Base-by-base conservation (phyloP, 2,888 invertebrate species). In the Sinelater perroti region DNA sequence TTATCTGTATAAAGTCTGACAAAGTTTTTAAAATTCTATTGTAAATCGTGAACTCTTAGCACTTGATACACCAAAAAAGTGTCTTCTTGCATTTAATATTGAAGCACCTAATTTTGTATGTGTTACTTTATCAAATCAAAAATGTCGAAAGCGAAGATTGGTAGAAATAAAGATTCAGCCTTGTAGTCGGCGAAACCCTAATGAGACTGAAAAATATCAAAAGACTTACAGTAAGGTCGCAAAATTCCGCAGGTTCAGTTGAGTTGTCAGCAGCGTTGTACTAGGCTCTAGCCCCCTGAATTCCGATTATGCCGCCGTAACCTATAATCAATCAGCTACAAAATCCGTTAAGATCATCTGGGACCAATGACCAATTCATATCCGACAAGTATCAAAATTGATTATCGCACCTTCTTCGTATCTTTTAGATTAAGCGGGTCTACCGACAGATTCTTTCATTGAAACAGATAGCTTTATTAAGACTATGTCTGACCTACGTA, bases 321-420 rank as follows among this genome's bases (percentile, higher is more conserved):
- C 67, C 67, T 60, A 63, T 44, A 64, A 49, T 42, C 49, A 66
- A 64, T 58, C 56, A 62, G 57, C 65, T 56, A 64, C 54, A 57
- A 66, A 62, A 67, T 67, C 66, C 66, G 69, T 70, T 70, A 65
- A 63, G 66, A 70, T 72, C 69, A 63, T 75, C 78, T 75, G 78
- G 78, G 78, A 79, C 78, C 78, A 79, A 78, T 73, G 67, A 61
- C 64, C 63, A 72, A 72, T 73, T 75, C 78, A 79, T 79, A 79
- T 79, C 78, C 75, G 74, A 65, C 62, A 68, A 57, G 63, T 67
- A 60, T 56, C 75, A 75, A 71, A 71, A 49, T 66, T 65, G 54
- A 62, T 54, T 64, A 64, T 64, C 64, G 65, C 57, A 54, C 8
- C n/a, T 35, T 26, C 16, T 59, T 49, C 31, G 38, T 18, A 14